Percentiles rank a stretch among this genome's conserved stretches.
Conservation (phyloP, 2,797 vertebrate species). For the Octomys mimax region DNA sequence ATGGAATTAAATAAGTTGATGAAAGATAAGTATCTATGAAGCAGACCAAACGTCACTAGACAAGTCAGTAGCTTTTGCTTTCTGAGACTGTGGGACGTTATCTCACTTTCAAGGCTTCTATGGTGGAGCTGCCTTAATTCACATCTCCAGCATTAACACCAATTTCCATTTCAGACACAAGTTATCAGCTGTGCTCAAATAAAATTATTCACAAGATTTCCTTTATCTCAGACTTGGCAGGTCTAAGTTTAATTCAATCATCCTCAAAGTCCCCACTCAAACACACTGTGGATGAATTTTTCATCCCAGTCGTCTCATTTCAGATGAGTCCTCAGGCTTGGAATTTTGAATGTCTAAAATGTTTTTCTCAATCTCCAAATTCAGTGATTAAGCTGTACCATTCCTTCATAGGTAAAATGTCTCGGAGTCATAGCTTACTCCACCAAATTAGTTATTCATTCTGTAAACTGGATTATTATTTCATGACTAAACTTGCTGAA, state of each 20-base stretch:
- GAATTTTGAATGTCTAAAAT: neutral
- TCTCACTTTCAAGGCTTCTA: constrained; percentile 23
- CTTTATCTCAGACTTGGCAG: neutral
- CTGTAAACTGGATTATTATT: neutral
- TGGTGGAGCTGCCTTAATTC: constrained; percentile 4
- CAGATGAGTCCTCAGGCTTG: neutral
- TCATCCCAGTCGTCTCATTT: neutral
- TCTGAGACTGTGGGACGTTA: constrained; percentile 16
- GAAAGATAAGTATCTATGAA: constrained; percentile 49
- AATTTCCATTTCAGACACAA: neutral
- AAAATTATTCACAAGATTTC: constrained; percentile 34
- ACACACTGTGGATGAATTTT: neutral
- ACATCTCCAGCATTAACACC: neutral
- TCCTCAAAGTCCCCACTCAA: neutral
- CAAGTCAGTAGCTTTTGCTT: neutral
- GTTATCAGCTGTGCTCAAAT: neutral
- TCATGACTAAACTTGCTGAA: neutral
- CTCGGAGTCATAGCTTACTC: constrained; percentile 1
- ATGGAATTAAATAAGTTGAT: constrained; percentile 37
- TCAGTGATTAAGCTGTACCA: constrained; percentile 7
- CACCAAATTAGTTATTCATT: neutral
- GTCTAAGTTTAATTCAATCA: constrained; percentile 26
- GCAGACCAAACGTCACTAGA: neutral
- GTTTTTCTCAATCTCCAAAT: constrained; percentile 11
- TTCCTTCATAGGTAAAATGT: neutral